Conservation (phyloP, 2,113 vertebrate genomes). For the Mesitornis unicolor region DNA sequence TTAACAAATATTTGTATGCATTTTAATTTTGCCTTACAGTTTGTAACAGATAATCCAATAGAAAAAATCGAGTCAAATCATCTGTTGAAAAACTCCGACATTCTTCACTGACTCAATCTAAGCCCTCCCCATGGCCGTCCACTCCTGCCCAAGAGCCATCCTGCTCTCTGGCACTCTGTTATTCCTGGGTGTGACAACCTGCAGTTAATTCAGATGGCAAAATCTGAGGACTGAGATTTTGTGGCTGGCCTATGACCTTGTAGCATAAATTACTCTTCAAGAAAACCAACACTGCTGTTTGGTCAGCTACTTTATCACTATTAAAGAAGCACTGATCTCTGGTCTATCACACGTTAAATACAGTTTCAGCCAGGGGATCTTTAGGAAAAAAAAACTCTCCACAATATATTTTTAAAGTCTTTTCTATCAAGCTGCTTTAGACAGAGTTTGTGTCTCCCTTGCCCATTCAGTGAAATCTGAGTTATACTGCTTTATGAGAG, state of each 20-base stretch:
- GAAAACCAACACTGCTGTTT: neutral
- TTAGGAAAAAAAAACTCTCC: neutral
- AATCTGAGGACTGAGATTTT: neutral
- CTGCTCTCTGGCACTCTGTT: neutral
- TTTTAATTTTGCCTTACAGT: neutral
- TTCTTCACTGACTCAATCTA: neutral
- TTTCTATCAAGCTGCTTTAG: neutral
- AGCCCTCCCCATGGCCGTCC: fast-evolving
- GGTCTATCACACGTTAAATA: neutral
- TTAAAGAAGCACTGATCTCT: neutral
- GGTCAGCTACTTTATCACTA: neutral
- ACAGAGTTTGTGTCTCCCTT: neutral
- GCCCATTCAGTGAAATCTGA: neutral
- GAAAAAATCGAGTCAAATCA: neutral
- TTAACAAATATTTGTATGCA: neutral
- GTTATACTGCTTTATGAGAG: neutral
- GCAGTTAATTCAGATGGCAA: neutral
- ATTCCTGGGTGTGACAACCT: neutral
- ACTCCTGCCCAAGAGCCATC: neutral
- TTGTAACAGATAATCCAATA: neutral
- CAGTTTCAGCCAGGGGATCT: neutral
- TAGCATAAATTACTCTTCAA: neutral
- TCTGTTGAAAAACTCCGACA: neutral
- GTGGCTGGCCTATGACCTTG: neutral
- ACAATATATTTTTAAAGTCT: neutral